Evolutionary conservation across 2,797 vertebrate species (phyloP).

Genomic region (Scyliorhinus canicula): DNA sequence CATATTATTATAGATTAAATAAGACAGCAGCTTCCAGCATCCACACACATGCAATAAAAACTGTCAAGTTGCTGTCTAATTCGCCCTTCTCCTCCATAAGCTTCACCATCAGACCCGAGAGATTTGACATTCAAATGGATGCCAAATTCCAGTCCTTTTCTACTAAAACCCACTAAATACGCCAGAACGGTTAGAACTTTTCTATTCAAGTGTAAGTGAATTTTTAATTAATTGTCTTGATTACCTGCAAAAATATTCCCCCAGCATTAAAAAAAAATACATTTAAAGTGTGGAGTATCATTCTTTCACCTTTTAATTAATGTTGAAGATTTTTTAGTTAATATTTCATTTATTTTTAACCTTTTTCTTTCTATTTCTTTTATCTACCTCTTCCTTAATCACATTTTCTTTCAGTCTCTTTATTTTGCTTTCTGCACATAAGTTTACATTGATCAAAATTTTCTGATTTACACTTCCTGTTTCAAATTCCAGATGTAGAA

Average conservation of each 20-base stretch:
- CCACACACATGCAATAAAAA: neutral
- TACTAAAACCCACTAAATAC: neutral
- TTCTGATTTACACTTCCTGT: neutral
- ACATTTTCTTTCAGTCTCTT: neutral
- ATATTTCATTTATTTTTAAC: no score
- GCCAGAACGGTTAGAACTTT: neutral
- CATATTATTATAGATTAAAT: neutral
- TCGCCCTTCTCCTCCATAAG: no score
- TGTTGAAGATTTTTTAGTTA: neutral
- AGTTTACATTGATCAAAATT: neutral
- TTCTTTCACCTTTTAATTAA: neutral
- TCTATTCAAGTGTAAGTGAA: neutral
- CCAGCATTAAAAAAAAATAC: neutral
- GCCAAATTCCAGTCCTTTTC: neutral
- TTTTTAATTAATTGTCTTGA: neutral
- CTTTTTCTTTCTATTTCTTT: neutral
- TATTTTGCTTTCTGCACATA: neutral
- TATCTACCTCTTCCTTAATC: neutral
- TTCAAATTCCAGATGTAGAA: neutral
- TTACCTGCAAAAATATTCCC: neutral
- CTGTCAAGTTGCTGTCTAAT: no score
- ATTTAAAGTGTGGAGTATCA: neutral
- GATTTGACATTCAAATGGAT: neutral
- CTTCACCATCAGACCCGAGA: no score
- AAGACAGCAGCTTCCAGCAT: neutral